Percentiles rank a stretch among this genome's conserved stretches.
Conservation (phyloP, 1,140 invertebrate species). For the Leptopilina boulardi region DNA sequence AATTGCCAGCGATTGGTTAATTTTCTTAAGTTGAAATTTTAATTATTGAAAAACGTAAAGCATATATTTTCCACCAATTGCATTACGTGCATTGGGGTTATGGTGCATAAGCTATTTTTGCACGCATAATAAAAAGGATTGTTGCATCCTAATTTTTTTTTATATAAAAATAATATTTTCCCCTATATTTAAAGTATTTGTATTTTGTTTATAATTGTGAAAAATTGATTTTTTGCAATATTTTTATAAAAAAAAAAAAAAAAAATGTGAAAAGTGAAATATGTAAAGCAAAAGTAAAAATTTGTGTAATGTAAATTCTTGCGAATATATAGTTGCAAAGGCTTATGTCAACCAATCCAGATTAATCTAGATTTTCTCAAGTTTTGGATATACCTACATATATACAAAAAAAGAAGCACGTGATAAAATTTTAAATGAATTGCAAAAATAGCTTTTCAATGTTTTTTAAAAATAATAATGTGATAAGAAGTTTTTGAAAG, state of each 20-base stretch:
- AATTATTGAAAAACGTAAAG: neutral
- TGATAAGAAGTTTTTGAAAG: neutral
- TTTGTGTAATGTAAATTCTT: no score
- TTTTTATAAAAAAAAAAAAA: neutral
- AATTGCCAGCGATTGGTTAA: neutral
- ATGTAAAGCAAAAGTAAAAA: no score
- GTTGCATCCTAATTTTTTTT: no score
- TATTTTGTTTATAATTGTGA: neutral
- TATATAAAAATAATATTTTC: no score
- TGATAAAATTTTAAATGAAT: neutral
- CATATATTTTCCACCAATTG: neutral
- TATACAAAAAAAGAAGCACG: neutral
- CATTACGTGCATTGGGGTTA: neutral
- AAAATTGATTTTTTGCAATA: neutral
- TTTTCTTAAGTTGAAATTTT: neutral
- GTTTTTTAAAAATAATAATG: neutral
- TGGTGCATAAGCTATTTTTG: no score
- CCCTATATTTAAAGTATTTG: no score
- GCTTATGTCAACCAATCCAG: constrained; percentile 23
- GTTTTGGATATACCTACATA: neutral
- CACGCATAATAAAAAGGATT: no score
- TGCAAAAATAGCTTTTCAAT: neutral
- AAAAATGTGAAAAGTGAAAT: no score
- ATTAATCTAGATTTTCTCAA: neutral
- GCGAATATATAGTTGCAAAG: no score